These are phyloP conservation scores for Engraulis encrasicolus DNA, from an alignment of 2,113 vertebrate species.

Conservation along the genomic window DNA sequence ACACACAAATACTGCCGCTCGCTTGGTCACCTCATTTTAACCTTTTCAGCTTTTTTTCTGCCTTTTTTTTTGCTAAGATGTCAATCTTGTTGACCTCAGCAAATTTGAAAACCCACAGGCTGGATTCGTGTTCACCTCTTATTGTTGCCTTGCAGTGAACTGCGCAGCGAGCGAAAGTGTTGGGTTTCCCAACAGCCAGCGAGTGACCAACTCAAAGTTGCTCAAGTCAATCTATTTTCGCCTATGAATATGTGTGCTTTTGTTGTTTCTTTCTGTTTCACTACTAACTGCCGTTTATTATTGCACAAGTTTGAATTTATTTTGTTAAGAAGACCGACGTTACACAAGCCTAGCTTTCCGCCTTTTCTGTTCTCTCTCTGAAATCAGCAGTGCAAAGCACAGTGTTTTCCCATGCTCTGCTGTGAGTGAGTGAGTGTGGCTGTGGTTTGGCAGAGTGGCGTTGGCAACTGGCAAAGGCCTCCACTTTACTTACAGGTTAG, in stretches of 20 bases:
- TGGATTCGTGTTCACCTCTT: background rate
- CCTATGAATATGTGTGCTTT: too few relatives aligned
- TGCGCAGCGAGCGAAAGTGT: background rate
- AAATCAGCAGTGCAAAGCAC: background rate
- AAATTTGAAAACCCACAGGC: background rate
- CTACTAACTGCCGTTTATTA: too few relatives aligned
- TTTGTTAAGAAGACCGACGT: background rate
- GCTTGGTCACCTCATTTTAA: background rate
- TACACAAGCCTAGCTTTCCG: background rate
- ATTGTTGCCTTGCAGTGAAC: slow-evolving; percentile 15
- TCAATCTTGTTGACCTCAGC: slow-evolving; percentile 2
- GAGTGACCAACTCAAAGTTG: background rate
- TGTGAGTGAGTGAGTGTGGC: background rate
- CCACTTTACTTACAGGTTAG: background rate
- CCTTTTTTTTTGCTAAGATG: background rate
- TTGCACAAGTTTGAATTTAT: background rate
- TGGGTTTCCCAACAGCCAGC: background rate
- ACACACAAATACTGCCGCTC: background rate
- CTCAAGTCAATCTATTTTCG: background rate
- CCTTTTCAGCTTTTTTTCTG: slow-evolving; percentile 1
- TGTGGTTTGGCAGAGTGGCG: background rate
- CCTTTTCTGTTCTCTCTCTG: background rate
- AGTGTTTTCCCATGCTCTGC: background rate
- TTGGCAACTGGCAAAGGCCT: background rate
- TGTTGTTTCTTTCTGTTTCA: too few relatives aligned